phyloP scores from a whole-genome alignment of 2,113 vertebrate genomes.

The Misgurnus mizolepis region DNA sequence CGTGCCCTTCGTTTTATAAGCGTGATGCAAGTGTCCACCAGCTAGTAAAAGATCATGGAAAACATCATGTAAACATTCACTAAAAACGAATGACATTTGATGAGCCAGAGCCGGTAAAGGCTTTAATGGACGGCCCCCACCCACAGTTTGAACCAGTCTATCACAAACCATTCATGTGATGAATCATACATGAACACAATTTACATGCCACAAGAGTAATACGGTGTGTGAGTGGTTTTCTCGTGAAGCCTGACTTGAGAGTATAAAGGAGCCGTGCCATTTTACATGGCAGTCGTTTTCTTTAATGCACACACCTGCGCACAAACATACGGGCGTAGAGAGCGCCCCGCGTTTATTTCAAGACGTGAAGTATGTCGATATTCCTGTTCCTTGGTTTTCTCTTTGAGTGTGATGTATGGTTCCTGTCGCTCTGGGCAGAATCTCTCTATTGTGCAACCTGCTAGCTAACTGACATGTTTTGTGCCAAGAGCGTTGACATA shows the following conservation, averaged over 20 bases:
- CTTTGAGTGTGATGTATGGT: constrained; percentile 60
- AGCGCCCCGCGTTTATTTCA: constrained; percentile 45
- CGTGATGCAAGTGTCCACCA: not conserved
- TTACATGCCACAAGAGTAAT: not conserved
- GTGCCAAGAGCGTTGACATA: constrained; percentile 61
- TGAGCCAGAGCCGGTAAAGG: constrained; percentile 19
- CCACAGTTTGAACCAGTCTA: constrained; percentile 12
- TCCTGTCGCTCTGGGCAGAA: constrained; percentile 56
- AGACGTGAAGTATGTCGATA: constrained; percentile 71
- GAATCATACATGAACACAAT: constrained; percentile 40
- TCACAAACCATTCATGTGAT: constrained; percentile 25
- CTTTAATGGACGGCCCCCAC: constrained; percentile 47
- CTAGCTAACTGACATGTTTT: constrained; percentile 35
- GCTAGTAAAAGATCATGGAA: constrained; percentile 1
- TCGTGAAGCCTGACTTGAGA: not conserved
- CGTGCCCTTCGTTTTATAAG: constrained; percentile 5
- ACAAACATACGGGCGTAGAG: constrained; percentile 23
- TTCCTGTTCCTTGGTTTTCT: constrained; percentile 68
- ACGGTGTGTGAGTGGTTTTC: not conserved
- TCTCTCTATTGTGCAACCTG: constrained; percentile 53
- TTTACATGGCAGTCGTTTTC: not conserved
- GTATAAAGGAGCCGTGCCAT: not conserved
- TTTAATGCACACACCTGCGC: constrained; percentile 20
- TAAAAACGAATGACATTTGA: constrained; percentile 2
- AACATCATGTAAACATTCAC: constrained; percentile 10